Percentiles rank a stretch among this genome's conserved stretches.
These are phyloP conservation scores for Gymnosoma rotundatum DNA, from an alignment of 2,888 invertebrate species.

Conservation along the genomic window DNA sequence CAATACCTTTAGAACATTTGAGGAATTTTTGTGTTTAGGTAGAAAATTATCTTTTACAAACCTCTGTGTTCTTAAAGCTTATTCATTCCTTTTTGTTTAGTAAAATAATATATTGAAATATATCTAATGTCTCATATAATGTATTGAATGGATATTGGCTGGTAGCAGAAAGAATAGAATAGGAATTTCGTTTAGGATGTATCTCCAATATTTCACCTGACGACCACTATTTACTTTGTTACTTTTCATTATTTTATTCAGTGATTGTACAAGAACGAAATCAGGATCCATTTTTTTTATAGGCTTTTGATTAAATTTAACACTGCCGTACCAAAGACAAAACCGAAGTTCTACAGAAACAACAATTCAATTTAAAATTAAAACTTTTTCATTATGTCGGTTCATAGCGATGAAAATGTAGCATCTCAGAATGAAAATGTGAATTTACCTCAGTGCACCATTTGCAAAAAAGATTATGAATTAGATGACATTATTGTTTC, in stretches of 20 bases:
- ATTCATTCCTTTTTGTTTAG: not conserved
- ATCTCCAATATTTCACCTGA: no score
- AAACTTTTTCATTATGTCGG: not conserved
- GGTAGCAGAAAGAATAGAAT: not conserved
- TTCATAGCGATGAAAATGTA: not conserved
- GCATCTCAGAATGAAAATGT: not conserved
- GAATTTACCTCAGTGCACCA: not conserved
- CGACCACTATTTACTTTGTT: no score
- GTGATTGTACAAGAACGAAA: not conserved
- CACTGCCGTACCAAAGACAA: not conserved
- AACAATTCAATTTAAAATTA: not conserved
- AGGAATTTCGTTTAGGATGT: not conserved
- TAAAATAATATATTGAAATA: not conserved
- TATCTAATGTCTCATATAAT: not conserved
- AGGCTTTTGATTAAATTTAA: not conserved
- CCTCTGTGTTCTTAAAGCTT: not conserved
- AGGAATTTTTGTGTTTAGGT: not conserved
- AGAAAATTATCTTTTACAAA: not conserved
- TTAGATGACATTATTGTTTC: conserved; percentile 1
- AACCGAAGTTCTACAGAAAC: not conserved
- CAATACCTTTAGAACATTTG: not conserved
- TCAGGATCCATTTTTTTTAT: not conserved
- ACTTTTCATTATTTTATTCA: no score
- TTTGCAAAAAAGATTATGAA: conserved; percentile 12
- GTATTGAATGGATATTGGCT: not conserved